Conservation (phyloP, 1,140 invertebrate species). For the Ooceraea biroi region DNA sequence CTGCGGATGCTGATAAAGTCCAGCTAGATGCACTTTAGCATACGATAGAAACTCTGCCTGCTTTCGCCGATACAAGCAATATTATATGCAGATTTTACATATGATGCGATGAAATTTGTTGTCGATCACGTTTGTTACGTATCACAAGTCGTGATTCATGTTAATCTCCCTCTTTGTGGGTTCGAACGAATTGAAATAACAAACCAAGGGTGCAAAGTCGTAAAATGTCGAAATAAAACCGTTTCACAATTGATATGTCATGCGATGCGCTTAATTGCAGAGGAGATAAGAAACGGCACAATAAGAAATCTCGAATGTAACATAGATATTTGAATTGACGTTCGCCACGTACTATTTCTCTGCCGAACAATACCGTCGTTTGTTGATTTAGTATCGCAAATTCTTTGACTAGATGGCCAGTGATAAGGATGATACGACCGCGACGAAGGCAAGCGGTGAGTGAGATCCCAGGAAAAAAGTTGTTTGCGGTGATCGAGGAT, state of each 20-base stretch:
- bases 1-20: slow-evolving; percentile 31
- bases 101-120: slow-evolving; percentile 10
- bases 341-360: neutral
- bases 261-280: neutral
- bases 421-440: neutral
- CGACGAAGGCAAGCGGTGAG: slow-evolving; percentile 8
- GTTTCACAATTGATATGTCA: slow-evolving; percentile 13
- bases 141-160: too few relatives aligned
- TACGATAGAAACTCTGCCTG: slow-evolving; percentile 10
- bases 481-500: slow-evolving; percentile 33
- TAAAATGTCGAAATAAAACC: neutral
- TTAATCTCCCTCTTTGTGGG: neutral
- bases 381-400: neutral
- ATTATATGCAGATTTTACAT: slow-evolving; percentile 39
- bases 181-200: neutral
- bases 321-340: slow-evolving; percentile 11
- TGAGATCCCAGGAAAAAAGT: slow-evolving; percentile 57
- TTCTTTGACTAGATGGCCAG: neutral
- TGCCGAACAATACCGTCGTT: neutral
- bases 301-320: neutral
- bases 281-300: neutral
- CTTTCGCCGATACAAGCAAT: slow-evolving; percentile 5
- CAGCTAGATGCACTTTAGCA: slow-evolving; percentile 33
- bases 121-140: too few relatives aligned
- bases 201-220: neutral